Evolutionary conservation across 1,140 invertebrate genomes (phyloP), one percentile per base, ranked within the genome.

Genomic region (Drosophila yakuba): DNA sequence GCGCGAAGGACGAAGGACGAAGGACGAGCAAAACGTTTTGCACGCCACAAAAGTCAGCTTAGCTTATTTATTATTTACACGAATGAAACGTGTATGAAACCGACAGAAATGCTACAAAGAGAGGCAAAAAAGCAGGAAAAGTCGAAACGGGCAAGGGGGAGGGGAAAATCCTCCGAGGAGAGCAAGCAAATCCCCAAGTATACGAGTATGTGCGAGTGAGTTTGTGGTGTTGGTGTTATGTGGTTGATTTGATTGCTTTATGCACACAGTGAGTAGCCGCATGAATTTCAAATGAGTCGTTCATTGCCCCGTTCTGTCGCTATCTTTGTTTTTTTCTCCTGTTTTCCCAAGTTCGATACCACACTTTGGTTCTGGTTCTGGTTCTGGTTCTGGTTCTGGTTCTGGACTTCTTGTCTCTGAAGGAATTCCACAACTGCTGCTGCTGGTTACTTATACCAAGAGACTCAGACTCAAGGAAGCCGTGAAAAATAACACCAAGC

Each of bases 191-290:
- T 61, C 41, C 41, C 35, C 32, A 50, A 41, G 56, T 41, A 51
- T 55, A 20, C 20, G 20, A 20, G 20, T 20, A 61, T 64, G 52
- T 66, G 48, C 63, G 59, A 69, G 73, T 64, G 39, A 47, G 48
- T 78, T 57, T 62, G 50, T 50, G 43, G 12, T 55, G 74, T 56
- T 55, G 62, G 72, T 80, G 71, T 76, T 48, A 80, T 91, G 83
- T 82, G 89, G 83, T 89, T 85, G 89, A 91, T 89, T 91, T 91
- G 89, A 91, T 89, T 91, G 89, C 84, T 91, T 89, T 91, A 91
- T 85, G 89, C 89, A 89, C 80, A 89, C 83, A 85, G 84, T 91
- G 89, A 91, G 83, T 91, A 75, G 89, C 89, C 89, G 71, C 74
- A 89, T 91, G 89, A 91, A 91, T 91, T 89, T 89, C 74, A 89